A percentile compares a stretch with the other conserved stretches of the same genome.
Conservation (phyloP, 2,797 vertebrate species). For the Ambastaia sidthimunki region DNA sequence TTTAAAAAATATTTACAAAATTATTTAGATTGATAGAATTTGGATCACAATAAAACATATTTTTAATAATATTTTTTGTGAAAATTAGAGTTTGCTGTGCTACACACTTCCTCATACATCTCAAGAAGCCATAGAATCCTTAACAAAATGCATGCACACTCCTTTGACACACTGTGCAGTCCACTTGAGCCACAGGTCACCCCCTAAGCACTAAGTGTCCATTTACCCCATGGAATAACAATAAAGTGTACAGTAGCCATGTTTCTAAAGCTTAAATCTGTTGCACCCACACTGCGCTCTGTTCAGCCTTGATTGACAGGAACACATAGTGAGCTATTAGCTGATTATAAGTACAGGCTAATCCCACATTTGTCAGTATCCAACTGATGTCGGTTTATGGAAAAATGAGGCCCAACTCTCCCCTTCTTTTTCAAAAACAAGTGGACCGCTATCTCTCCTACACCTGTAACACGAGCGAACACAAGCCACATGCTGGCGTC, state of each 20-base stretch:
- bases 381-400: constrained; percentile 71
- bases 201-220: constrained; percentile 30
- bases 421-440: constrained; percentile 64
- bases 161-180: not conserved
- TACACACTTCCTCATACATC: too few relatives aligned
- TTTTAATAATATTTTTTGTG: too few relatives aligned
- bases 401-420: constrained; percentile 64
- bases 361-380: constrained; percentile 70
- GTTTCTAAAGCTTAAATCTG: constrained; percentile 38
- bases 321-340: constrained; percentile 70
- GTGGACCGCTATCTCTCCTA: constrained; percentile 69
- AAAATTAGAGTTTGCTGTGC: too few relatives aligned
- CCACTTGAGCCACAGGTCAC: constrained; percentile 30
- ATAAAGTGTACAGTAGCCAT: constrained; percentile 30
- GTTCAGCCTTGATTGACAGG: constrained; percentile 73
- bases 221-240: constrained; percentile 37
- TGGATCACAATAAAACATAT: too few relatives aligned
- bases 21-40: too few relatives aligned
- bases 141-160: constrained; percentile 5
- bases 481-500: constrained; percentile 74
- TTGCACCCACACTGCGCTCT: constrained; percentile 45
- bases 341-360: constrained; percentile 58
- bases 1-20: too few relatives aligned
- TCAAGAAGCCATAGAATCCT: not conserved
- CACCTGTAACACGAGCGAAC: constrained; percentile 77